Percentiles rank a stretch among this genome's conserved stretches.
Evolutionary conservation across 2,888 invertebrate genomes (phyloP).

Genomic region (Eumacrocentrus americanus): DNA sequence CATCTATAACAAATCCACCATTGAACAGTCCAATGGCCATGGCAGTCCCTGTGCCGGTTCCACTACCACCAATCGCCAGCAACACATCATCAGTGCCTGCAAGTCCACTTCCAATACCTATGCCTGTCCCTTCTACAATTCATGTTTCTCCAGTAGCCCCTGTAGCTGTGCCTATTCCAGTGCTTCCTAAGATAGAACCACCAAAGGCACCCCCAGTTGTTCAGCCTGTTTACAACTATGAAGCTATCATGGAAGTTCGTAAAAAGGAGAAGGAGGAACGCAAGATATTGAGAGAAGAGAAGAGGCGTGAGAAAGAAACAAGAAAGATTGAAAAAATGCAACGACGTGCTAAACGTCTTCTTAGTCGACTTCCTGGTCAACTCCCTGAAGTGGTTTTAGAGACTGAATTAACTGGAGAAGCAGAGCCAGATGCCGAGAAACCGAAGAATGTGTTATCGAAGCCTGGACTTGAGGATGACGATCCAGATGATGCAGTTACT

Average conservation of each 20-base stretch:
- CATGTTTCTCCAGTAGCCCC: slow-evolving; percentile 11
- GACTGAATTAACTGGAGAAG: slow-evolving; percentile 16
- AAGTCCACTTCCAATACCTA: slow-evolving; percentile 30
- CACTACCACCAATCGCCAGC: slow-evolving; percentile 29
- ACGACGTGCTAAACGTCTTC: slow-evolving; percentile 44
- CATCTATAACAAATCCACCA: slow-evolving; percentile 37
- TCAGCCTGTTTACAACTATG: slow-evolving; percentile 58
- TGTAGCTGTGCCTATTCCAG: slow-evolving; percentile 27
- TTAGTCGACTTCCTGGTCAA: slow-evolving; percentile 23
- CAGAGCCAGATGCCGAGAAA: slow-evolving; percentile 25
- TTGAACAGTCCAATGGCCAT: slow-evolving; percentile 38
- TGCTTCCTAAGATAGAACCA: slow-evolving; percentile 32
- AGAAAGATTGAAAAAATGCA: slow-evolving; percentile 51
- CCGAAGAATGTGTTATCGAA: slow-evolving; percentile 1
- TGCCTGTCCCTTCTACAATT: not conserved
- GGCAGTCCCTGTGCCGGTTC: slow-evolving; percentile 40
- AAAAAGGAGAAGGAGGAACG: slow-evolving; percentile 56
- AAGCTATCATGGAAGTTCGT: slow-evolving; percentile 56
- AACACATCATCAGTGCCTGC: not conserved
- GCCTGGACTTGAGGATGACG: slow-evolving; percentile 36
- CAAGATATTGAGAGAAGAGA: slow-evolving; percentile 49
- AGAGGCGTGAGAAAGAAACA: slow-evolving; percentile 52
- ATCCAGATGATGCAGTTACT: slow-evolving; percentile 23
- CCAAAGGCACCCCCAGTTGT: slow-evolving; percentile 32
- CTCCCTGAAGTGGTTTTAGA: slow-evolving; percentile 29